A percentile compares a stretch with the other conserved stretches of the same genome.
phyloP scores from a whole-genome alignment of 1,140 invertebrate genomes.

The Trigoniulus corallinus region DNA sequence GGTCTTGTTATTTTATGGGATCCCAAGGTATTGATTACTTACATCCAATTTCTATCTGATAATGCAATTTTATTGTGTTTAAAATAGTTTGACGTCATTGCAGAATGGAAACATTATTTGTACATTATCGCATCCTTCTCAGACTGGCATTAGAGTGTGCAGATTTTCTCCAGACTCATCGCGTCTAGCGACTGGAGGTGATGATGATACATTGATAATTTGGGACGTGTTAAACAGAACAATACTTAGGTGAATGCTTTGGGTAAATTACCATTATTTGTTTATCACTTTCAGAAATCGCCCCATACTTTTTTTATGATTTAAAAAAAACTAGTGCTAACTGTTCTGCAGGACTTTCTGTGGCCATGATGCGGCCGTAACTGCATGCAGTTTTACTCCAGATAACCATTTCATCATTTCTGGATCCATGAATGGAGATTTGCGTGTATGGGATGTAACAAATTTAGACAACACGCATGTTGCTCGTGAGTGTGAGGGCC shows the following conservation, averaged over 20 bases:
- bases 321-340: conserved; percentile 6
- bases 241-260: conserved; percentile 36
- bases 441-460: conserved; percentile 41
- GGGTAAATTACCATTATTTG: conserved; percentile 2
- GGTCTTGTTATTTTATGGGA: conserved; percentile 55
- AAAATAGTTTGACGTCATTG: conserved; percentile 4
- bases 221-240: conserved; percentile 48
- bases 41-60: too few species aligned
- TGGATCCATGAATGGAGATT: conserved; percentile 43
- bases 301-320: neutral
- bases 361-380: conserved; percentile 47
- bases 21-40: conserved; percentile 26
- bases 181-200: conserved; percentile 46
- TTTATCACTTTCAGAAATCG: neutral
- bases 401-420: conserved; percentile 46
- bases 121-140: conserved; percentile 43
- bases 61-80: too few species aligned
- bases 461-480: conserved; percentile 27
- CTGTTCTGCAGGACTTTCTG: conserved; percentile 35
- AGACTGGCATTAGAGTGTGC: conserved; percentile 44
- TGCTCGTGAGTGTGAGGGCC: conserved; percentile 39
- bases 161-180: conserved; percentile 47
- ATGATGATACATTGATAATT: conserved; percentile 51
- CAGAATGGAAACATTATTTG: conserved; percentile 40
- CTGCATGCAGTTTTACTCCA: conserved; percentile 41